Conservation (phyloP, 2,113 vertebrate genomes). For the Brachyistius frenatus region DNA sequence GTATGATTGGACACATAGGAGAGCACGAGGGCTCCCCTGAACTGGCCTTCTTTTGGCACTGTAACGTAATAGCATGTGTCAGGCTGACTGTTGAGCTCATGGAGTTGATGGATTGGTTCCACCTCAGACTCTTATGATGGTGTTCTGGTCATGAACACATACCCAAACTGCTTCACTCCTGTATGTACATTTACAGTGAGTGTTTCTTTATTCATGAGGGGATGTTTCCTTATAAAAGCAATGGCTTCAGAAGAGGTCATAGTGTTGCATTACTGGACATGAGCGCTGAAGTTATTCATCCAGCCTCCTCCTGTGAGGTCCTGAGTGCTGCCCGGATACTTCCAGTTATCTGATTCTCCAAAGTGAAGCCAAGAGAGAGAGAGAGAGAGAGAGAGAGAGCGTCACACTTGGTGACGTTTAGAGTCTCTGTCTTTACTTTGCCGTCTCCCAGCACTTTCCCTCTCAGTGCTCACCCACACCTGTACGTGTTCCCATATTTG, state of each 20-base stretch:
- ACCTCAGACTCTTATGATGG: background rate
- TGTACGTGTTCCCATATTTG: constrained; percentile 6
- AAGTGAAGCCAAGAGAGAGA: constrained; percentile 30
- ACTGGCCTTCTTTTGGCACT: constrained; percentile 14
- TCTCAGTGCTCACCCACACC: constrained; percentile 22
- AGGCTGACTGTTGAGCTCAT: constrained; percentile 15
- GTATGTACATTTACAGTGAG: constrained; percentile 19
- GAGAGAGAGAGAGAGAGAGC: constrained; percentile 38
- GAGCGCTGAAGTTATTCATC: background rate
- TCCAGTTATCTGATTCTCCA: constrained; percentile 32
- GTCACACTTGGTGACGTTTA: constrained; percentile 12
- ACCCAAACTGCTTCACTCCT: background rate
- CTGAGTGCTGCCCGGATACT: constrained; percentile 27
- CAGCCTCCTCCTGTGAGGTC: background rate
- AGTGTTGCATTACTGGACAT: background rate
- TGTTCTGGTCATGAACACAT: background rate
- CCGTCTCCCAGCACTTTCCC: constrained; percentile 39
- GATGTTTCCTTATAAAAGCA: background rate
- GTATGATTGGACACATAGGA: constrained; percentile 28
- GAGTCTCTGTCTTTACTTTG: constrained; percentile 45
- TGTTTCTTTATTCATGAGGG: constrained; percentile 15
- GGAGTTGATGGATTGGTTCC: constrained; percentile 33
- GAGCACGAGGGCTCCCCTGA: constrained; percentile 16
- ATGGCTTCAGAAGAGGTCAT: background rate
- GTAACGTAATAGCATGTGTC: constrained; percentile 41